Evolutionary conservation across 2,113 vertebrate species (phyloP).

Genomic region (Aviceda subcristata): DNA sequence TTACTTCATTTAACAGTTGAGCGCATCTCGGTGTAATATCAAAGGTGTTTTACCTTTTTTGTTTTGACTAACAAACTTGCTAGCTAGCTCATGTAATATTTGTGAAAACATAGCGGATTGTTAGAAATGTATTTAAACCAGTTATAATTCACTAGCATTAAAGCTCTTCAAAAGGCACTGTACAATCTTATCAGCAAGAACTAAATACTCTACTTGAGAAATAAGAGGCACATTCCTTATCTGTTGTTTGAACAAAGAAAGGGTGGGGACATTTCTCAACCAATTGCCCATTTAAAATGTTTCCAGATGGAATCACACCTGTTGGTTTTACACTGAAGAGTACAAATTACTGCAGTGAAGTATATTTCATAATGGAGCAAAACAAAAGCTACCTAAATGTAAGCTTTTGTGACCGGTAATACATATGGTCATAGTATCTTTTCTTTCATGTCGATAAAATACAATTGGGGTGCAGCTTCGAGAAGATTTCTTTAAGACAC

Average conservation of each 20-base stretch:
- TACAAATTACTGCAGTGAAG: not conserved
- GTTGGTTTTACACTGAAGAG: not conserved
- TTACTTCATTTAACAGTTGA: not conserved
- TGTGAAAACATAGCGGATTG: not conserved
- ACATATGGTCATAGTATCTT: not conserved
- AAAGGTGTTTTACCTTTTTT: not conserved
- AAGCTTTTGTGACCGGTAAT: not conserved
- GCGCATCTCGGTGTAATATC: not conserved
- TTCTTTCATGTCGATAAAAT: not conserved
- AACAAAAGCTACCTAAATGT: not conserved
- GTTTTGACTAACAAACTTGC: not conserved
- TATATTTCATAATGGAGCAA: not conserved
- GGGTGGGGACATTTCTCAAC: not conserved
- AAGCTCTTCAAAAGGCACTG: conserved; percentile 3
- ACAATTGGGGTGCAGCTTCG: not conserved
- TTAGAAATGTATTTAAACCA: not conserved
- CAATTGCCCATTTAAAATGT: not conserved
- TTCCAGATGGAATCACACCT: conserved; percentile 23
- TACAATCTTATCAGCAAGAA: not conserved
- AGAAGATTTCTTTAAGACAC: not conserved
- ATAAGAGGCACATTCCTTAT: conserved; percentile 4
- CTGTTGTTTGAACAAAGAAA: not conserved
- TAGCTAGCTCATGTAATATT: not conserved
- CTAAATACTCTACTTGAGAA: not conserved
- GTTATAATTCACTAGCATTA: not conserved